Base-by-base conservation (phyloP, 2,888 invertebrate genomes). In the Neoaliturus tenellus region DNA sequence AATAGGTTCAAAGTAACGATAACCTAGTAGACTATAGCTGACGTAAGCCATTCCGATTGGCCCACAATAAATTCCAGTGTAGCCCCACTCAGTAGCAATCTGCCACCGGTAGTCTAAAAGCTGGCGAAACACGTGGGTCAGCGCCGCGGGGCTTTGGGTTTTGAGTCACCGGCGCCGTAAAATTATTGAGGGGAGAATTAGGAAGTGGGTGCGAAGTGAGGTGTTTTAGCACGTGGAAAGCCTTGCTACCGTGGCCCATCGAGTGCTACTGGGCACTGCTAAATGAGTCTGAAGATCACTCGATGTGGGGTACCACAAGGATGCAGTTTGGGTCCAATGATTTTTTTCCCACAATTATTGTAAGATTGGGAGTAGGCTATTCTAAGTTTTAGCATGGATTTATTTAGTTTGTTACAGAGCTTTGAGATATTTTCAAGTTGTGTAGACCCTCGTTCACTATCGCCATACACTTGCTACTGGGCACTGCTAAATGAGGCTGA, bases 361-460 rank as follows among this genome's bases (percentile, higher is more conserved):
- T n/a, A n/a, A 35, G 10, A 35, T 35, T 35, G 10, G 6, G 4
- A 10, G 35, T 35, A 35, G 10, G 4, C 10, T 35, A 35, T 35
- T 35, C 35, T 35, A 4, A 35, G 35, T 35, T 35, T 35, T 35
- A 35, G n/a, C n/a, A n/a, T n/a, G n/a, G n/a, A n/a, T n/a, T n/a
- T n/a, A n/a, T n/a, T n/a, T n/a, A n/a, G n/a, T n/a, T n/a, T n/a
- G n/a, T n/a, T n/a, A n/a, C n/a, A n/a, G n/a, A n/a, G n/a, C n/a
- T n/a, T n/a, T n/a, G n/a, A n/a, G n/a, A n/a, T n/a, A n/a, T n/a
- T 75, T 75, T 75, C 48, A 75, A 48, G 48, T 28, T 28, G 75
- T 44, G 75, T 23, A 1, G 17, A 20, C 20, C 35, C 20, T 39
- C 39, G 39, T 39, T 39, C n/a, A 69, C 62, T 31, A 31, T 25